Percentiles rank a stretch among this genome's conserved stretches.
Evolutionary conservation across 2,113 vertebrate genomes (phyloP).

Genomic region (Apus apus): DNA sequence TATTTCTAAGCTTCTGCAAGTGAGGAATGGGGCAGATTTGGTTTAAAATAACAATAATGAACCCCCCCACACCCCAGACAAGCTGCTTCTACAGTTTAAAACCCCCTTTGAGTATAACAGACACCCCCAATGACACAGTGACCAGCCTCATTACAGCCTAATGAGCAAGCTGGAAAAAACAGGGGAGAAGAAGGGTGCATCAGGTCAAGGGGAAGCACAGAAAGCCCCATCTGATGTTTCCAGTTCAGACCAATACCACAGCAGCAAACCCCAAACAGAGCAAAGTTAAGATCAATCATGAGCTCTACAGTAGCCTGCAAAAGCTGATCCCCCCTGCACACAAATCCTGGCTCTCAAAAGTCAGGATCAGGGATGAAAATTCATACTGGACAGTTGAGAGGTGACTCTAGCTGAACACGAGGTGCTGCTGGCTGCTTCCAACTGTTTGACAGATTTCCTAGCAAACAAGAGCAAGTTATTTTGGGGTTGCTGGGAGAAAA

Average conservation of each 20-base stretch:
- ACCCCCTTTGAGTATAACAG: neutral
- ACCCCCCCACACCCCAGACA: neutral
- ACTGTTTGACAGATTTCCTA: neutral
- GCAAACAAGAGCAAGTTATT: neutral
- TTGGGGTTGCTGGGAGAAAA: neutral
- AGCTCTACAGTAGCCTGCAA: neutral
- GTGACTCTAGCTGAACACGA: neutral
- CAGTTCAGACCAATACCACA: rapidly evolving
- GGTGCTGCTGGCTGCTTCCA: neutral
- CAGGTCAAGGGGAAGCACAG: neutral
- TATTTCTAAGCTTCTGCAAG: neutral
- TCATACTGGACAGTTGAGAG: rapidly evolving
- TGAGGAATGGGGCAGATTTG: neutral
- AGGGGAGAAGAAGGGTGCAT: rapidly evolving
- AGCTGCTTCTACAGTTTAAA: neutral
- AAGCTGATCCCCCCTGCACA: neutral
- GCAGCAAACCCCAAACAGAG: neutral
- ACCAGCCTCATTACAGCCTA: neutral
- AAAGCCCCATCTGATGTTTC: neutral
- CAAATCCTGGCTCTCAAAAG: neutral
- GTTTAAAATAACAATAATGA: neutral
- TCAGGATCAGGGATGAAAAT: rapidly evolving
- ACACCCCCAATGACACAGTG: neutral
- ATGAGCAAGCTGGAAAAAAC: neutral
- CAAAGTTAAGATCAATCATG: neutral